Conservation (phyloP, 2,113 vertebrate species). For the Castor canadensis region DNA sequence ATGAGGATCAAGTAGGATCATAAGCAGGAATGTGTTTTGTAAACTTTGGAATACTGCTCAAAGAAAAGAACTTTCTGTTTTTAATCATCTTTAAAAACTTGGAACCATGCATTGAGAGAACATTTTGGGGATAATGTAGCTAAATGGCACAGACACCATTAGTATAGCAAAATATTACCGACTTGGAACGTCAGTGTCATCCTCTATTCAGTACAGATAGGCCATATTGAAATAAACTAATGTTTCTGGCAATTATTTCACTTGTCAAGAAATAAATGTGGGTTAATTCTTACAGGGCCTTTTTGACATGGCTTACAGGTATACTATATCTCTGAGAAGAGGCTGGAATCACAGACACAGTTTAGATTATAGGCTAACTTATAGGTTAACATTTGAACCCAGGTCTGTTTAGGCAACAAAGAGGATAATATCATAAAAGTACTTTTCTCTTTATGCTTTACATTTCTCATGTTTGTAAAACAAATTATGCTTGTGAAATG, state of each 20-base stretch:
- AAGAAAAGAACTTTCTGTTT: conserved; percentile 58
- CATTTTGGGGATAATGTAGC: background rate
- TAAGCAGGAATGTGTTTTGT: conserved; percentile 55
- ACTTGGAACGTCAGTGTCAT: background rate
- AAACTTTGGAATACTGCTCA: conserved; percentile 54
- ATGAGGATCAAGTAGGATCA: conserved; percentile 56
- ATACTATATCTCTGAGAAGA: background rate
- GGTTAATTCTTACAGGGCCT: background rate
- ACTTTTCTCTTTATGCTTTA: background rate
- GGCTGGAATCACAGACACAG: background rate
- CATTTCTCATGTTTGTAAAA: background rate
- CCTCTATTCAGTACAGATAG: background rate
- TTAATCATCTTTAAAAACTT: conserved; percentile 65
- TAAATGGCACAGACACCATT: background rate
- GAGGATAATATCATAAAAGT: background rate
- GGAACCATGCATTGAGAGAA: conserved; percentile 38
- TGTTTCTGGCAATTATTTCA: background rate
- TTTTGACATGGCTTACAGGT: background rate
- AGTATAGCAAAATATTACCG: background rate
- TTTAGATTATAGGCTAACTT: background rate
- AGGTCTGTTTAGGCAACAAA: background rate
- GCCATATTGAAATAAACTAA: background rate
- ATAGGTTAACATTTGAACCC: conserved; percentile 39
- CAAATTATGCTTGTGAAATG: background rate
- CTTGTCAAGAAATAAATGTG: background rate